Base-by-base conservation (phyloP, 1,140 invertebrate genomes). In the Heliconius himera region DNA sequence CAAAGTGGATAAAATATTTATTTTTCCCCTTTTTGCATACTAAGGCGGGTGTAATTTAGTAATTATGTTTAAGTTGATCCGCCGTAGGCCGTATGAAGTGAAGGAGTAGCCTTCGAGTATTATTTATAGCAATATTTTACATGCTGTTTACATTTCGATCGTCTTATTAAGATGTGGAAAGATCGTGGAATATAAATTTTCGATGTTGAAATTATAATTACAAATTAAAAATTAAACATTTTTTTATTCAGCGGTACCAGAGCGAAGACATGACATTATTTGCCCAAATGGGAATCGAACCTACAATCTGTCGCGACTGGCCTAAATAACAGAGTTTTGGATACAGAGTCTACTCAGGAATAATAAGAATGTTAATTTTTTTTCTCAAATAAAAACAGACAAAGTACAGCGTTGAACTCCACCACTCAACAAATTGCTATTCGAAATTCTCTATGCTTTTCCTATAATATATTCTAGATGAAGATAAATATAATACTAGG, bases 1-100 rank as follows among this genome's bases (percentile, higher is more conserved):
- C 83, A 83, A 90, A 87, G 79, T 82, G 84, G 86, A 81, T n/a
- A 87, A 86, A 88, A 88, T 91, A 89, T 91, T 91, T 90, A 91
- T 91, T 91, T 88, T 90, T 86, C 87, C 80, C 18, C 79, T 82
- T 88, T 91, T 88, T 84, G 89, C 87, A 91, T 89, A 85, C 79
- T 83, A 87, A 88, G 84, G 13, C 76, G 66, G 72, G 83, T 80
- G 82, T 78, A 91, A 93, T 89, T 90, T 87, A 89, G 89, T 87
- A 87, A 90, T 93, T 91, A 93, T 83, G 84, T 85, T 75, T 22
- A 79, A 72, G 49, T 70, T 83, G 76, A 33, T 38, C 46, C 22
- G 70, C 81, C 77, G 75, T 51, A 81, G 78, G 85, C 81, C 80
- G 41, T 29, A 54, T 49, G 72, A 72, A 74, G 46, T 77, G 26